These are phyloP conservation scores for Globodera rostochiensis DNA, from an alignment of 1,140 invertebrate genomes.

Conservation along the genomic window DNA sequence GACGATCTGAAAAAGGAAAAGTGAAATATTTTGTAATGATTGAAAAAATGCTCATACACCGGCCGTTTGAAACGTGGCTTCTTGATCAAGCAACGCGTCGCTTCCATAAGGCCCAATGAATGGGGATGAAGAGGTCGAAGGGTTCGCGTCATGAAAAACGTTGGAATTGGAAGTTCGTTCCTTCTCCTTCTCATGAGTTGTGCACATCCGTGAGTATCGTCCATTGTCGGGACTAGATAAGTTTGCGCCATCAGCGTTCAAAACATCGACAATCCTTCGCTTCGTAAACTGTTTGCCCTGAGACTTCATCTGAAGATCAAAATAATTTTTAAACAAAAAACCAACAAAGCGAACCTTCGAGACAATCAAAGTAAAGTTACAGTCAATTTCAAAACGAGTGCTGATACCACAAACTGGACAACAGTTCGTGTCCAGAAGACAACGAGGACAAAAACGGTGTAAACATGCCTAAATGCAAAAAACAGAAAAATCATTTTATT, in stretches of 20 bases:
- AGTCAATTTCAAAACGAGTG: constrained; percentile 20
- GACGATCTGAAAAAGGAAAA: neutral
- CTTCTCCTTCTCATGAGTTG: neutral
- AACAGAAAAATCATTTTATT: neutral
- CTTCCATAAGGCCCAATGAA: neutral
- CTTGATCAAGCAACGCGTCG: neutral
- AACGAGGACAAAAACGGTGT: constrained; percentile 26
- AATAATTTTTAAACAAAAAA: neutral
- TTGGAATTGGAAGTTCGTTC: neutral
- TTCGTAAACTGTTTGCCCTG: neutral
- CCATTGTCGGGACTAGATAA: neutral
- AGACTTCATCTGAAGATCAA: neutral
- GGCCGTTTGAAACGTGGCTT: neutral
- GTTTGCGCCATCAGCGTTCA: constrained; percentile 4
- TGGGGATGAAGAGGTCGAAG: neutral
- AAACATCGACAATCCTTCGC: neutral
- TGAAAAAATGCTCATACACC: neutral
- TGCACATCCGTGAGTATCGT: neutral
- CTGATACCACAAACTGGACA: constrained; percentile 20
- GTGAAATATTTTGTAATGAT: too few species aligned
- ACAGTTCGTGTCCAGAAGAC: neutral
- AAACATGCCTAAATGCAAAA: constrained; percentile 13
- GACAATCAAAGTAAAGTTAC: constrained; percentile 10
- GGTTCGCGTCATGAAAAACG: neutral
- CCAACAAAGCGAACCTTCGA: constrained; percentile 2